phyloP scores from a whole-genome alignment of 2,888 invertebrate species.

The Acleris cristana region DNA sequence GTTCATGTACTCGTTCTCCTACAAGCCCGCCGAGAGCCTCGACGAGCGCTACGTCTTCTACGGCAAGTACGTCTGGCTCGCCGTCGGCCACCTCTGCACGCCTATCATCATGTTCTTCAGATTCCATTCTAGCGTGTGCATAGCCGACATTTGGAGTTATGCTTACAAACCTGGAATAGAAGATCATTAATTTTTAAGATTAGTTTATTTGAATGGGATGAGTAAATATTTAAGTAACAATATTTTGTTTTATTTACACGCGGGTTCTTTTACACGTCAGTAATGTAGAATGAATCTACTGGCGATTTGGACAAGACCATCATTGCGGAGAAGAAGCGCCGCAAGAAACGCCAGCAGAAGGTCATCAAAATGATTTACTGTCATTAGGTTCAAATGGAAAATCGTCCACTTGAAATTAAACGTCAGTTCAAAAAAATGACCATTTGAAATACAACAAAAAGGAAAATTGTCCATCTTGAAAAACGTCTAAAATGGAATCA shows the following conservation, averaged over 20 bases:
- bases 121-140: constrained; percentile 86
- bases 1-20: constrained; percentile 84
- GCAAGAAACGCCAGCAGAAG: no score
- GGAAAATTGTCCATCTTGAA: no score
- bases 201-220: not conserved
- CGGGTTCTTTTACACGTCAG: no score
- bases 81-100: constrained; percentile 84
- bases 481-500: no score
- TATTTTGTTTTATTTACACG: not conserved
- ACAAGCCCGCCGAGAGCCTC: constrained; percentile 44
- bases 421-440: no score
- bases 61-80: constrained; percentile 84
- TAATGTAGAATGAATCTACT: no score
- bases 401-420: no score
- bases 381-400: no score
- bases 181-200: constrained; percentile 5
- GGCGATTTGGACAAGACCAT: no score
- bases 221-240: not conserved
- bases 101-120: constrained; percentile 86
- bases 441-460: no score
- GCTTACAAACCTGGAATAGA: constrained; percentile 65
- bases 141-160: constrained; percentile 87
- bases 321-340: no score
- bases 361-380: no score
- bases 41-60: constrained; percentile 79